These are phyloP conservation scores for Pangasianodon gigas DNA, from an alignment of 2,113 vertebrate species.

Conservation along the genomic window DNA sequence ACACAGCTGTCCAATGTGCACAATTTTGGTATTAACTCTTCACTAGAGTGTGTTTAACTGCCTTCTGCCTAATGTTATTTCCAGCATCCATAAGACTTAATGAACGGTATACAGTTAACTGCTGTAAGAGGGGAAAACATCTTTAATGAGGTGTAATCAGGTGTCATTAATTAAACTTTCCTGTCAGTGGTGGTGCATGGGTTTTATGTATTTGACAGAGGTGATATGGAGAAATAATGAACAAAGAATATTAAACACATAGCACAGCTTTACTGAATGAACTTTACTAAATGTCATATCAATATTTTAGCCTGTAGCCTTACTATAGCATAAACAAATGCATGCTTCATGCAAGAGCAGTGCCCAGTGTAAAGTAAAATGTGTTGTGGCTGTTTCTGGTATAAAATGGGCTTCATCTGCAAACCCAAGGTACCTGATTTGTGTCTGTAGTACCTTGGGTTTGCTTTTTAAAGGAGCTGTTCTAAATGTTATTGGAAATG, in stretches of 20 bases:
- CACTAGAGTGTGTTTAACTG: too few relatives aligned
- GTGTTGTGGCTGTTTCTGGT: background rate
- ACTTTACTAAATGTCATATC: background rate
- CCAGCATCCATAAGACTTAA: background rate
- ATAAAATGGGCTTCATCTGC: too few relatives aligned
- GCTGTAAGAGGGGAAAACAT: background rate
- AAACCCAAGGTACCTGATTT: background rate
- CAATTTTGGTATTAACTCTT: too few relatives aligned
- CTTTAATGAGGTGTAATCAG: background rate
- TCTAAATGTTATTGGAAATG: background rate
- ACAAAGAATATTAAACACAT: background rate
- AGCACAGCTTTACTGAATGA: background rate
- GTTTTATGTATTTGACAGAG: background rate
- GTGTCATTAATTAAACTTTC: background rate
- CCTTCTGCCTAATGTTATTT: background rate
- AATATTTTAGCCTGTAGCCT: background rate
- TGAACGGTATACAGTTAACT: background rate
- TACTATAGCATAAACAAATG: background rate
- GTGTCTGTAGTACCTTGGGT: too few relatives aligned
- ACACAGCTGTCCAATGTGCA: too few relatives aligned
- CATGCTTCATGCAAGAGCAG: background rate
- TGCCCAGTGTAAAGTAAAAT: background rate
- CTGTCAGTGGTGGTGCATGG: background rate
- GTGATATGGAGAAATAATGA: background rate
- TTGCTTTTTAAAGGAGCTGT: background rate